phyloP scores from a whole-genome alignment of 2,113 vertebrate species.

The Halichoerus grypus region DNA sequence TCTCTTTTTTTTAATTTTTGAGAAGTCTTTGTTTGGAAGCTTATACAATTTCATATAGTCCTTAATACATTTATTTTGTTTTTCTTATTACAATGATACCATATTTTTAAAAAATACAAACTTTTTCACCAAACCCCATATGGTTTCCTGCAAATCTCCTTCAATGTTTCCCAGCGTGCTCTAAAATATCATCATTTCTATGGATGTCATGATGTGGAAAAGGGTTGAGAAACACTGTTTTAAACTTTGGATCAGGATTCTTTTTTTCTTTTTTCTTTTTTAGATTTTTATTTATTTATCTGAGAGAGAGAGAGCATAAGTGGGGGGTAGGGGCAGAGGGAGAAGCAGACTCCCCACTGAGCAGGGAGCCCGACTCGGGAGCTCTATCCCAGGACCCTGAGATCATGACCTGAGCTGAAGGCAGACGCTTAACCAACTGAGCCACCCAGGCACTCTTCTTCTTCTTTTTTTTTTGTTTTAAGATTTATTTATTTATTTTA shows the following conservation, averaged over 20 bases:
- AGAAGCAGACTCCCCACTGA: background rate
- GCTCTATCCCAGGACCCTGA: background rate
- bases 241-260: background rate
- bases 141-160: background rate
- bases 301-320: background rate
- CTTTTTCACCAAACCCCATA: background rate
- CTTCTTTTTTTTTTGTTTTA: background rate
- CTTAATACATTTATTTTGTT: background rate
- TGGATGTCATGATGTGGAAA: background rate
- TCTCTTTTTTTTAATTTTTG: background rate
- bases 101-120: background rate
- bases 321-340: background rate
- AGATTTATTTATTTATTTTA: background rate
- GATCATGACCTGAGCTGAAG: background rate
- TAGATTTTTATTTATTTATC: background rate
- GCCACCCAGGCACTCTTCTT: background rate
- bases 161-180: background rate
- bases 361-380: background rate
- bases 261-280: background rate
- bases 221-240: background rate
- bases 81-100: background rate
- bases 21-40: constrained; percentile 38
- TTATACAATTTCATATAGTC: constrained; percentile 14
- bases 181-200: constrained; percentile 40
- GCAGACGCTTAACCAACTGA: background rate